Evolutionary conservation across 1,140 invertebrate species (phyloP), one percentile per base, ranked within the genome.

Genomic region (Zophobas atratus): DNA sequence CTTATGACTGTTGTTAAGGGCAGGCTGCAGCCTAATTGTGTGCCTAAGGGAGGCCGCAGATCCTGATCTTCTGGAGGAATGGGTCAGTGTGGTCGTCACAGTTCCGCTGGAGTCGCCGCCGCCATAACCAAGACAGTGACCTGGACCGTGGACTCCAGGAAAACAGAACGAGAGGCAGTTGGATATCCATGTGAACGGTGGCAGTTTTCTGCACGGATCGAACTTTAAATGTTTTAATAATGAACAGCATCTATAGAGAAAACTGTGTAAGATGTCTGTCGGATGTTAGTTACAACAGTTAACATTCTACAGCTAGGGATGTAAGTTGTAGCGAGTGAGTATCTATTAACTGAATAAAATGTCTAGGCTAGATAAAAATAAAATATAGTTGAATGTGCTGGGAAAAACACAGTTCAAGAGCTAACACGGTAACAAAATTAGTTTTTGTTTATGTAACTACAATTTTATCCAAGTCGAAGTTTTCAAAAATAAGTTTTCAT

Each of bases 61-160:
- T 4, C 79, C 81, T 1, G 84, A 86, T 67, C 85, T 79, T 71
- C 85, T 77, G 1, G 84, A 84, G 5, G 84, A 85, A 34, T 84
- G 83, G n/a, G 84, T 85, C 43, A 85, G 57, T 2, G 84, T 83
- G 43, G 85, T 86, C 38, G 85, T 86, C 8, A 86, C 81, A 35
- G 85, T 86, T 2, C 81, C 83, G n/a, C 75, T 79, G 8, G 81
- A 78, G 63, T 84, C 84, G 34, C 77, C 81, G 57, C 78, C 76
- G 2, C 81, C 83, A 78, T 84, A 86, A 48, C 84, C 82, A 6
- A 85, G 75, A 74, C 84, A 85, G 48, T 81, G 84, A 33, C 81
- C 82, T 6, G 77, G 56, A 20, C 79, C 53, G 56, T 81, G 79
- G 51, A 83, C 76, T 39, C 80, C 81, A 8, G 84, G 85, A 73